A percentile compares a stretch with the other conserved stretches of the same genome.
These are phyloP conservation scores for Eulimnadia texana DNA, from an alignment of 1,140 invertebrate genomes.

Conservation along the genomic window DNA sequence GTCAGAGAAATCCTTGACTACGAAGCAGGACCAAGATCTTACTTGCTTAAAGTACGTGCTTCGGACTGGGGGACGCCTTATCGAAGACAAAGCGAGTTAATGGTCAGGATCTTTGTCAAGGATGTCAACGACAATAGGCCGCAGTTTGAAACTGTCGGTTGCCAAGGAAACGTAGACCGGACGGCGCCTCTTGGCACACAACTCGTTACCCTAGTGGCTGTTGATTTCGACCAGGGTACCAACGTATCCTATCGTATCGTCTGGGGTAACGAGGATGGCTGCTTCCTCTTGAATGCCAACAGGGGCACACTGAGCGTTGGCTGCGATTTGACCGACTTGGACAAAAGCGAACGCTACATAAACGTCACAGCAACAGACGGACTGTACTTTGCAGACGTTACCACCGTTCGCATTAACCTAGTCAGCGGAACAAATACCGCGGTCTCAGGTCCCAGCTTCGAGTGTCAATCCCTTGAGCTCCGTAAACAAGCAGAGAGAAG, in stretches of 20 bases:
- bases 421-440: constrained; percentile 24
- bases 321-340: constrained; percentile 64
- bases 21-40: constrained; percentile 72
- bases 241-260: constrained; percentile 74
- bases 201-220: constrained; percentile 75
- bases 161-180: constrained; percentile 65
- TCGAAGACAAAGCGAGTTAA: constrained; percentile 73
- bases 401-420: constrained; percentile 52
- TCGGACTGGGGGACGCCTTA: constrained; percentile 90
- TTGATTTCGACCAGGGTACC: constrained; percentile 82
- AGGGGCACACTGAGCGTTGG: constrained; percentile 2
- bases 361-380: constrained; percentile 85
- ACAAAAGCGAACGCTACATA: constrained; percentile 48
- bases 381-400: constrained; percentile 73
- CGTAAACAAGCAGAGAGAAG: constrained; percentile 59
- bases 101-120: constrained; percentile 56
- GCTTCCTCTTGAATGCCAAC: constrained; percentile 27
- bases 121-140: constrained; percentile 91
- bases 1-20: constrained; percentile 74
- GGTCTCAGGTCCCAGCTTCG: constrained; percentile 35
- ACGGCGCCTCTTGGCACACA: constrained; percentile 61
- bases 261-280: constrained; percentile 72
- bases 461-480: constrained; percentile 73
- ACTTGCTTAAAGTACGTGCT: constrained; percentile 52
- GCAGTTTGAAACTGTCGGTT: constrained; percentile 67